Evolutionary conservation across 2,113 vertebrate species (phyloP).

Genomic region (Mormoops blainvillei): DNA sequence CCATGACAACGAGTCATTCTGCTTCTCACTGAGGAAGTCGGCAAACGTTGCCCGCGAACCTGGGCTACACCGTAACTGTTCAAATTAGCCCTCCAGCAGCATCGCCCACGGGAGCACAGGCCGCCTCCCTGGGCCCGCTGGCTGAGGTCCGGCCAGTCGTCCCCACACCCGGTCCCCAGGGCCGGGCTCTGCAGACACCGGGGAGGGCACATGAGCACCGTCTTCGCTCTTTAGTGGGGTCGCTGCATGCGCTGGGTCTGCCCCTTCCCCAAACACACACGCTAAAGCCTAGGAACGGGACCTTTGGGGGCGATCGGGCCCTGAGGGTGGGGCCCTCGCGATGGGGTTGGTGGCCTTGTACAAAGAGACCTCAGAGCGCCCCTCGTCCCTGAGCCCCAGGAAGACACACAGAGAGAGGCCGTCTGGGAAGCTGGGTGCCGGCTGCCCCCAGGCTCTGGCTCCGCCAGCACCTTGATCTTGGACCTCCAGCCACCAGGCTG

Average conservation of each 20-base stretch:
- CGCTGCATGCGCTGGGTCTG: accelerated
- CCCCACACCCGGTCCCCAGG: no score
- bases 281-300: no score
- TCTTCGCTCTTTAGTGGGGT: neutral
- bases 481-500: neutral
- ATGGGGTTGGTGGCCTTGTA: accelerated
- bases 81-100: neutral
- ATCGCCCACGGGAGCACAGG: accelerated
- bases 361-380: neutral
- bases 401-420: neutral
- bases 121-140: accelerated
- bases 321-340: neutral
- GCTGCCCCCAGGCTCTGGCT: neutral
- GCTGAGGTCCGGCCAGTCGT: no score
- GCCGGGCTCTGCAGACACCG: no score
- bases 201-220: accelerated
- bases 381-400: accelerated
- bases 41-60: neutral
- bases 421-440: accelerated
- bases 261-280: neutral
- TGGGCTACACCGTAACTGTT: neutral
- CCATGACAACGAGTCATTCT: neutral
- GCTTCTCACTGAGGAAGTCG: neutral
- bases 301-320: neutral
- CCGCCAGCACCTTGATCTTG: accelerated